Evolutionary conservation across 2,113 vertebrate species (phyloP), one percentile per base, ranked within the genome.

Genomic region (Tragelaphus imberbis): DNA sequence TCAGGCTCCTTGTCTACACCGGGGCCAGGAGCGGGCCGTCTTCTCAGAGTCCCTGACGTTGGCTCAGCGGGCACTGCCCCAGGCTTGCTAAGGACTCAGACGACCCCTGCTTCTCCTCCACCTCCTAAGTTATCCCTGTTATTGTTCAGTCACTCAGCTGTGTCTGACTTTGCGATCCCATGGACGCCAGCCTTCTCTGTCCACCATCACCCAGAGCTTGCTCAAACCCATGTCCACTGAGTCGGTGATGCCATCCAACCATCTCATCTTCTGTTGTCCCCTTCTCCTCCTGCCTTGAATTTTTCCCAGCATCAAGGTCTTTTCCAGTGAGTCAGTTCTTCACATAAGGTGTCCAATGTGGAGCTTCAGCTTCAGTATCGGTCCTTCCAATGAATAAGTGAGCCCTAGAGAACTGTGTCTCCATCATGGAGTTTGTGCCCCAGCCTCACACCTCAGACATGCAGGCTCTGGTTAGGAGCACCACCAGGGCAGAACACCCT

Each of bases 31-130:
- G 28, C 5, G 0, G 79, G 79, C 15, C 28, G 30, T 51, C 28
- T 9, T 81, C 47, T 81, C 2, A 9, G 49, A 13, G 30, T 12
- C 10, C 3, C 1, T n/a, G 49, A 13, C 0, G 0, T 11, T 30
- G 47, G 47, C 77, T 30, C 77, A 33, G 47, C 77, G 30, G 16
- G 77, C 47, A 30, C 27, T 17, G 44, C 28, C 27, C 47, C 0
- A 0, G 77, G 77, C 47, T 80, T 53, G 49, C 33, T 53, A 33
- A 51, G 49, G 30, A n/a, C 49, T 81, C 79, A 33, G 79, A 21
- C 2, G 30, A 53, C 5, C 28, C 79, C 49, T 81, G 79, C 5
- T 53, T 36, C 75, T n/a, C 61, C 15, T 59, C 55, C 11, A 23
- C 12, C 65, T 55, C 33, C 65, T n/a, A 10, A 79, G 30, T 36